Evolutionary conservation across 2,797 vertebrate species (phyloP).

Genomic region (Gymnoscopelus braueri): DNA sequence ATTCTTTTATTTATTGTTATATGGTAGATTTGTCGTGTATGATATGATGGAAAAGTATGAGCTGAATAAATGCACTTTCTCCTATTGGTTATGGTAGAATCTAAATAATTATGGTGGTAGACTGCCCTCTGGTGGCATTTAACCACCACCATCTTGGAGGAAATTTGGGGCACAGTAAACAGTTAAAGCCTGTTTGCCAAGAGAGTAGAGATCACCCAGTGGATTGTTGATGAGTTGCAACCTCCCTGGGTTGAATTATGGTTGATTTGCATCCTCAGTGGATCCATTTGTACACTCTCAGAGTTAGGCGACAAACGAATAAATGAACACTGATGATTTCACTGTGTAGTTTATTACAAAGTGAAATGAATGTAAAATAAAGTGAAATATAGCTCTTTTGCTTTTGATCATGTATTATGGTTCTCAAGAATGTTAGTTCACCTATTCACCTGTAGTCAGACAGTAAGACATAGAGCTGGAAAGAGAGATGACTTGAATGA

Average conservation of each 20-base stretch:
- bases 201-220: not conserved
- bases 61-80: too few relatives aligned
- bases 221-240: not conserved
- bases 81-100: too few relatives aligned
- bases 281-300: not conserved
- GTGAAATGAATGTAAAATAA: not conserved
- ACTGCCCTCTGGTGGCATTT: constrained; percentile 39
- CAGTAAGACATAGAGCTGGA: too few relatives aligned
- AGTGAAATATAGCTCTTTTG: not conserved
- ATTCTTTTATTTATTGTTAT: too few relatives aligned
- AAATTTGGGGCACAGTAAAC: not conserved
- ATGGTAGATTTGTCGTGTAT: too few relatives aligned
- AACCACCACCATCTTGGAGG: not conserved
- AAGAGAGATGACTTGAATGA: too few relatives aligned
- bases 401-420: too few relatives aligned
- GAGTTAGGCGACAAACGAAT: not conserved
- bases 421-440: too few relatives aligned
- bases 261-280: not conserved
- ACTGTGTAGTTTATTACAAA: not conserved
- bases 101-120: not conserved
- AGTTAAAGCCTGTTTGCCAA: not conserved
- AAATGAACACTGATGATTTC: not conserved
- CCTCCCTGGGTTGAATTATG: not conserved
- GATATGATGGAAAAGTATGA: too few relatives aligned
- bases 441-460: too few relatives aligned